Evolutionary conservation across 2,888 invertebrate species (phyloP), one percentile per base, ranked within the genome.

Genomic region (Cyclophora albipunctata): DNA sequence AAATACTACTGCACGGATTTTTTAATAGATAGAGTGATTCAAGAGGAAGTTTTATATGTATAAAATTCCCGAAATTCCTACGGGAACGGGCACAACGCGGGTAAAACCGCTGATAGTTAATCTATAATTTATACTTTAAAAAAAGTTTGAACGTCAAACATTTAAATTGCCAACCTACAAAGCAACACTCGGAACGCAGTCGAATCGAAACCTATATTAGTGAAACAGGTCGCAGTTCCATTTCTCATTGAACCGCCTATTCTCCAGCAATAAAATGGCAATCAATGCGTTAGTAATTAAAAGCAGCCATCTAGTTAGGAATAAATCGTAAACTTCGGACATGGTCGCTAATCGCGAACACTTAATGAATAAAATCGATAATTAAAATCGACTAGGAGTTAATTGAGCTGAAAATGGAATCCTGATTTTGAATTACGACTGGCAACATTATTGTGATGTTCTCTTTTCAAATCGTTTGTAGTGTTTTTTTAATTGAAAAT

Each of bases 341-440:
- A 87, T 77, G 85, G 72, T 66, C 73, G 87, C 81, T 83, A 87
- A 87, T 86, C 85, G 81, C 70, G 73, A 77, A 77, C 83, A 83
- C 74, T 79, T 85, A 85, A 87, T 86, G 85, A 86, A 80, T 70
- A 76, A 78, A 79, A 79, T 70, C 79, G 73, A 77, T 84, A 84
- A 86, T 85, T 84, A 84, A 82, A 81, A 80, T 70, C 75, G 78
- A 73, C 73, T 73, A 64, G 66, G 64, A 75, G 76, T 82, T 82
- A 85, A 86, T 85, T 82, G 84, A 82, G 77, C 81, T 82, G 84
- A 81, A 85, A 86, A 87, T 87, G 78, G 81, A 80, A 85, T 78
- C 73, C 73, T 67, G 69, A 64, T 69, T 80, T 67, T 60, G 65
- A 69, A 64, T 70, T 55, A 42, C 45, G 48, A 37, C 37, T 37